Evolutionary conservation across 2,888 invertebrate genomes (phyloP).

Genomic region (Abrostola triplasia): DNA sequence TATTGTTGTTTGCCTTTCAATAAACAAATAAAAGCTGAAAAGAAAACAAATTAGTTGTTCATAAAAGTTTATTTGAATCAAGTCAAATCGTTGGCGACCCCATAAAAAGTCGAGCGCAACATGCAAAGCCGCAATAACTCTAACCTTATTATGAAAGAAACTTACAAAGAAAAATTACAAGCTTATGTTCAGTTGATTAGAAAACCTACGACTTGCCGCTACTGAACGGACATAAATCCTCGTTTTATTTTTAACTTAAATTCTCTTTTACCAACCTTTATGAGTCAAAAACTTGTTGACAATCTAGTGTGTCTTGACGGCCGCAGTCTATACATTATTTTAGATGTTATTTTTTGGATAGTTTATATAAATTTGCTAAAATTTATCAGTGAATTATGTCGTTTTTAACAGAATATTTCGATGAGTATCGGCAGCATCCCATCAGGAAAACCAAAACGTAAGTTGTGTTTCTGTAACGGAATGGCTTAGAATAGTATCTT

Average conservation of each 20-base stretch:
- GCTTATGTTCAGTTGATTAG: conserved; percentile 63
- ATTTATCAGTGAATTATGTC: conserved; percentile 69
- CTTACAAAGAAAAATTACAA: conserved; percentile 66
- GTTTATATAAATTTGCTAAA: conserved; percentile 29
- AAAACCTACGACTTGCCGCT: conserved; percentile 45
- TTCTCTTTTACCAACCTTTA: conserved; percentile 1
- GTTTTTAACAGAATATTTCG: conserved; percentile 85
- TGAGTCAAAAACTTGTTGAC: neutral
- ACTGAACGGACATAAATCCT: conserved; percentile 13
- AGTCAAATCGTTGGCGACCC: conserved; percentile 68
- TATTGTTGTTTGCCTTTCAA: conserved; percentile 11
- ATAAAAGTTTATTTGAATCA: conserved; percentile 28
- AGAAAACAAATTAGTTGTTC: conserved; percentile 26
- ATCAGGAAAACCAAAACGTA: conserved; percentile 80
- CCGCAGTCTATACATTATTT: conserved; percentile 14
- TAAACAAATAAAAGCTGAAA: conserved; percentile 16
- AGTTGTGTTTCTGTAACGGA: conserved; percentile 57
- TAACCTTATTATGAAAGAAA: conserved; percentile 76
- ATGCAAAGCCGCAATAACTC: conserved; percentile 82
- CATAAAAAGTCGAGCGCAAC: conserved; percentile 67
- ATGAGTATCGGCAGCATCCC: conserved; percentile 80
- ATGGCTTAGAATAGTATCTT: neutral
- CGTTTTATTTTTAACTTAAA: conserved; percentile 3
- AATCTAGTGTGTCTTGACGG: conserved; percentile 9
- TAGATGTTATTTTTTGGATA: conserved; percentile 7